phyloP scores from a whole-genome alignment of 1,140 invertebrate genomes.

The Heliconius melpomene region DNA sequence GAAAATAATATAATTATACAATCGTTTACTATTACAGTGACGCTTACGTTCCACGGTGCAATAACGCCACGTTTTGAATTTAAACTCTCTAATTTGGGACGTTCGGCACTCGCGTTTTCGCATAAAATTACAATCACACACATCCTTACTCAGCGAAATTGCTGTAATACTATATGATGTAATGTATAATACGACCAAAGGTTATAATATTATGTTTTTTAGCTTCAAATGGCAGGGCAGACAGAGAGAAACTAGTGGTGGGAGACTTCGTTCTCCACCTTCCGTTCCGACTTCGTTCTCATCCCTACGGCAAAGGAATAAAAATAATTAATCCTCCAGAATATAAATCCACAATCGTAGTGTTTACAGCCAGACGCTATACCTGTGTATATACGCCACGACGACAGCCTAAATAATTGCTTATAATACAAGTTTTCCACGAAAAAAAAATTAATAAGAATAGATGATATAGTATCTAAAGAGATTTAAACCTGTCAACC shows the following conservation, averaged over 20 bases:
- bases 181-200: neutral
- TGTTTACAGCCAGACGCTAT: too few relatives aligned
- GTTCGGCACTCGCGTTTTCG: conserved; percentile 23
- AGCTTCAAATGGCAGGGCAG: neutral
- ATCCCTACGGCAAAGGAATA: neutral
- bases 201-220: neutral
- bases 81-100: conserved; percentile 35
- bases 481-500: too few relatives aligned
- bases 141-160: conserved; percentile 32
- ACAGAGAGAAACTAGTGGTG: neutral
- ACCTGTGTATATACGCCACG: too few relatives aligned
- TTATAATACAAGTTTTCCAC: too few relatives aligned
- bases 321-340: neutral
- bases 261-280: neutral
- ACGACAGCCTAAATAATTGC: too few relatives aligned
- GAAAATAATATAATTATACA: neutral
- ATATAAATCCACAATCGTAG: too few relatives aligned
- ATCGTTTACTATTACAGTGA: conserved; percentile 12
- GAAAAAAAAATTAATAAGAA: too few relatives aligned
- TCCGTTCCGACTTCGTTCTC: neutral
- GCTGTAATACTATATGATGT: conserved; percentile 17
- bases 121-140: conserved; percentile 41
- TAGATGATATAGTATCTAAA: too few relatives aligned
- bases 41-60: conserved; percentile 20
- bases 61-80: conserved; percentile 36